These are phyloP conservation scores for Diarsia brunnea DNA, from an alignment of 2,888 invertebrate genomes.

Conservation along the genomic window DNA sequence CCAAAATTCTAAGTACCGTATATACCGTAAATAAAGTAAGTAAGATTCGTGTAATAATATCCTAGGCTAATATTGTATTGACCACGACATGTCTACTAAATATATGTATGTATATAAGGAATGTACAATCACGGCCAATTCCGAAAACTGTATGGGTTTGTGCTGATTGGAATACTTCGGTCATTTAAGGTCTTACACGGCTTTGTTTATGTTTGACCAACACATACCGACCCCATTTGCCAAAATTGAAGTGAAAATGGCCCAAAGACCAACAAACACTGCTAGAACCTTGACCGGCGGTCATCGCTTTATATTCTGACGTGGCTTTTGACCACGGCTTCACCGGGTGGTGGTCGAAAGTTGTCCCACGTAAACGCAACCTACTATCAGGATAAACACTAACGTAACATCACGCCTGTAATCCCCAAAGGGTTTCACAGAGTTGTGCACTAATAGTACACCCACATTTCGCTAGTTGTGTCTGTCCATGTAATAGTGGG, in stretches of 20 bases:
- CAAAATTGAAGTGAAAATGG: slow-evolving; percentile 16
- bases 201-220: slow-evolving; percentile 30
- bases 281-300: not conserved
- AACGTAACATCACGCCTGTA: too few relatives aligned
- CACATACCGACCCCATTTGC: slow-evolving; percentile 14
- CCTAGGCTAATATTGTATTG: too few relatives aligned
- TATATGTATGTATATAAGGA: not conserved
- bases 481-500: too few relatives aligned
- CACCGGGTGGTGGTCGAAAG: not conserved
- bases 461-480: not conserved
- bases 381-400: not conserved
- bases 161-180: slow-evolving; percentile 1
- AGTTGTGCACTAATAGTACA: not conserved
- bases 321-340: not conserved
- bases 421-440: not conserved
- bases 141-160: not conserved
- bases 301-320: not conserved
- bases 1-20: too few relatives aligned
- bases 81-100: not conserved
- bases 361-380: not conserved
- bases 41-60: too few relatives aligned
- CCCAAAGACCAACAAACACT: not conserved
- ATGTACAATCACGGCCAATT: not conserved
- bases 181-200: slow-evolving; percentile 5
- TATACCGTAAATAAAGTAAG: too few relatives aligned